Conservation (phyloP, 2,888 invertebrate species). For the Xestoiulus laeticollis region DNA sequence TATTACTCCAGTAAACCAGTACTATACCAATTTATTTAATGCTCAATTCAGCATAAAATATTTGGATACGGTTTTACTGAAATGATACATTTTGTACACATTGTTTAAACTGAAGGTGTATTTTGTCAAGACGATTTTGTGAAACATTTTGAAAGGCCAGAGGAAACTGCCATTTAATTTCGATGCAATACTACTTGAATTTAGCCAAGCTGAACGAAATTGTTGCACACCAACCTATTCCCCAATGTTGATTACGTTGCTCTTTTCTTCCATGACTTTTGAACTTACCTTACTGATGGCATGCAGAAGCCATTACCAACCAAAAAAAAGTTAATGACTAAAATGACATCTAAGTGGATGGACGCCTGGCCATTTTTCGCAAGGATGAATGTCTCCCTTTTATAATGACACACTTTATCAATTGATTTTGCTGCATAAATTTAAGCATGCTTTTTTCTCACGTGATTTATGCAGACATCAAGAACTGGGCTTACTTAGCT, state of each 20-base stretch:
- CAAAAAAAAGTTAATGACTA: conserved; percentile 11
- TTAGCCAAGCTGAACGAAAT: conserved; percentile 3
- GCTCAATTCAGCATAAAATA: not conserved
- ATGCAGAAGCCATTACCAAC: not conserved
- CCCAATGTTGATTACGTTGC: not conserved
- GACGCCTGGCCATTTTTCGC: not conserved
- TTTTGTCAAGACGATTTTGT: not conserved
- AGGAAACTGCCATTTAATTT: conserved; percentile 21
- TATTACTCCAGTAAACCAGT: not conserved
- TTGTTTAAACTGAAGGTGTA: not conserved
- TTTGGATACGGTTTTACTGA: not conserved
- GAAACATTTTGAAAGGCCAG: not conserved
- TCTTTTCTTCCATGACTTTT: not conserved
- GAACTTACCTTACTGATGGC: not conserved
- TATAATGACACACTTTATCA: not conserved
- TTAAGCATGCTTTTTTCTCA: too few species aligned
- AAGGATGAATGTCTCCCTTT: not conserved
- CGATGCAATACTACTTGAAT: not conserved
- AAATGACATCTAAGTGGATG: conserved; percentile 4
- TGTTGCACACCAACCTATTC: not conserved
- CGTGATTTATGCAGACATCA: too few species aligned
- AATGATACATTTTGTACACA: not conserved
- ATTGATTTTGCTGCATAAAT: not conserved
- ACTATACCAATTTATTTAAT: not conserved
- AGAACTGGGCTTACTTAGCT: too few species aligned